Evolutionary conservation across 2,888 invertebrate species (phyloP), one percentile per base, ranked within the genome.

Genomic region (Trachelus stipa): DNA sequence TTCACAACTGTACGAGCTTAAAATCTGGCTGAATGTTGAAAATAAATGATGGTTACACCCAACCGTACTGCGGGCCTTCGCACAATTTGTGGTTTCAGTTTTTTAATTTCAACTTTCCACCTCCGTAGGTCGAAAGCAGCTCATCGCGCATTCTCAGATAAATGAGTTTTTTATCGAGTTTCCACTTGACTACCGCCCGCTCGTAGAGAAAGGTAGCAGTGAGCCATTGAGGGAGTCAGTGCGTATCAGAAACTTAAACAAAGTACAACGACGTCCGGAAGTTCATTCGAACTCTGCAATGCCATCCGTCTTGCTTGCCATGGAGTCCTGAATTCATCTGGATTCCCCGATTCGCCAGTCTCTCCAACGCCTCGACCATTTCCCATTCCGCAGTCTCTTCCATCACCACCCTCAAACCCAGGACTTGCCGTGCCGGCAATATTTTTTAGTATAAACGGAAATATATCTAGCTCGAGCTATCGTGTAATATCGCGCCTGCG

Each of bases 131-230:
- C 9, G 71, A 71, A 71, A 34, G 33, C 71, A 31, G 79, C 79
- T 80, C 83, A 81, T 82, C 75, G 80, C 77, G 80, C 37, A 84
- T 82, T 83, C 81, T 79, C 78, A 79, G 80, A 83, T 80, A 83
- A 83, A 79, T 80, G 83, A 80, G 81, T 80, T 81, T 83, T 80
- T 81, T 80, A 81, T 81, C 81, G 81, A 81, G 78, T 81, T 81
- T 79, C 74, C 33, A 71, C 31, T 71, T 31, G 71, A 71, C 71
- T 71, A 30, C 71, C 71, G 33, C 12, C 71, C 31, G 15, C 31
- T 33, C 71, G 12, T 33, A 34, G 15, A 12, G 33, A 15, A 31
- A 31, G 71, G 31, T 71, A 33, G 31, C 71, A 15, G 71, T 4
- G n/a, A 71, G 71, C 31, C 71, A 71, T 33, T 56, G 40, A 56